phyloP scores from a whole-genome alignment of 2,113 vertebrate genomes.

The Anas platyrhynchos region DNA sequence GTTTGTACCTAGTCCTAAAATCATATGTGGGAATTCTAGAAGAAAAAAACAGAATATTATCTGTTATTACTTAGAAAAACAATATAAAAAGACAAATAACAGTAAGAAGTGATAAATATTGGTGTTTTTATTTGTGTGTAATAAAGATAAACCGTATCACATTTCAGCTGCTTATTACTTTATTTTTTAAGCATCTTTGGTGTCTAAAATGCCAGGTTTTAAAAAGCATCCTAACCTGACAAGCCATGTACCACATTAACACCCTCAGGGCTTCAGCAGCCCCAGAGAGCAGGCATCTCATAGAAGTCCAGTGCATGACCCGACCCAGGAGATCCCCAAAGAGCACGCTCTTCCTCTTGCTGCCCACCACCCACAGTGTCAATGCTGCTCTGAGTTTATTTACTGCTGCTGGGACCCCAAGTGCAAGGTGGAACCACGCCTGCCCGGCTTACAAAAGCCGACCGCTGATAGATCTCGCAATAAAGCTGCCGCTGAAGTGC shows the following conservation, averaged over 20 bases:
- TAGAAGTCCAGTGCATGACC: rapidly evolving
- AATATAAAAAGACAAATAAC: not conserved
- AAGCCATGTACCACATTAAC: no score
- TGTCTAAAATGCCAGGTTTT: not conserved
- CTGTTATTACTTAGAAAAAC: not conserved
- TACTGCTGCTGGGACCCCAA: slow-evolving; percentile 34
- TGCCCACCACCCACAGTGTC: not conserved
- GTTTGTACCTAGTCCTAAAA: not conserved
- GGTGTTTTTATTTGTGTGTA: not conserved
- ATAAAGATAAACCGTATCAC: not conserved
- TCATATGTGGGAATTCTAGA: not conserved
- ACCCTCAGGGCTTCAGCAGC: not conserved
- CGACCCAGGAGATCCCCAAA: not conserved
- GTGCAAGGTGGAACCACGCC: not conserved
- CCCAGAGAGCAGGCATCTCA: not conserved
- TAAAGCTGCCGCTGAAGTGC: slow-evolving; percentile 21
- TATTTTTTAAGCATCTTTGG: not conserved
- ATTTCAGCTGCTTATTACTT: not conserved
- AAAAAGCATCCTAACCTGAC: not conserved
- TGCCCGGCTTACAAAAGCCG: not conserved
- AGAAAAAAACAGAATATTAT: not conserved
- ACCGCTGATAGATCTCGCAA: slow-evolving; percentile 8
- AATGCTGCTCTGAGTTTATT: slow-evolving; percentile 38
- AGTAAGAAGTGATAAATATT: not conserved
- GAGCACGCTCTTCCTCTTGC: not conserved